A percentile compares a stretch with the other conserved stretches of the same genome.
Conservation (phyloP, 2,888 invertebrate species). For the Hemithea aestivaria region DNA sequence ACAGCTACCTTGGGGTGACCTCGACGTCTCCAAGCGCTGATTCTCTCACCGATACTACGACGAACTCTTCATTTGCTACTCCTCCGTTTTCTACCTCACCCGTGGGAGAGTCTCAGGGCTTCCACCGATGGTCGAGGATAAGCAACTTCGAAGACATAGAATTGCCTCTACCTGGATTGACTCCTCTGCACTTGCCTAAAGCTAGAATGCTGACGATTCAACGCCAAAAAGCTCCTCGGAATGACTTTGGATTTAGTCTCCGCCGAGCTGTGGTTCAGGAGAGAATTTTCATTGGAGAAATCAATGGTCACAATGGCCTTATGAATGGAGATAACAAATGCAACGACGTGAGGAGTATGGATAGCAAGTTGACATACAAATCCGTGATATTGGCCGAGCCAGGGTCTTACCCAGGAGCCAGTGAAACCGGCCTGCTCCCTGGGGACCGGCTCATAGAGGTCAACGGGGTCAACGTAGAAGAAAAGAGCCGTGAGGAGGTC, state of each 20-base stretch:
- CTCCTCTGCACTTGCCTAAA: slow-evolving; percentile 83
- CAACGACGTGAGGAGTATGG: slow-evolving; percentile 49
- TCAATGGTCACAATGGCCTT: slow-evolving; percentile 55
- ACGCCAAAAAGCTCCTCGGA: slow-evolving; percentile 89
- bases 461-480: slow-evolving; percentile 91
- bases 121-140: slow-evolving; percentile 88
- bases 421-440: slow-evolving; percentile 93
- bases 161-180: slow-evolving; percentile 84
- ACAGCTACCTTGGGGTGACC: slow-evolving; percentile 82
- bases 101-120: slow-evolving; percentile 91
- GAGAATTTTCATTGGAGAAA: slow-evolving; percentile 70
- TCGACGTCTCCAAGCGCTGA: slow-evolving; percentile 91
- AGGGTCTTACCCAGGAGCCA: slow-evolving; percentile 86
- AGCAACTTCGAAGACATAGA: slow-evolving; percentile 87
- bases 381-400: slow-evolving; percentile 95
- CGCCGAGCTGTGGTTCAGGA: slow-evolving; percentile 92
- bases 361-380: slow-evolving; percentile 77
- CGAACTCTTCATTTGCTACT: slow-evolving; percentile 92
- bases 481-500: slow-evolving; percentile 92
- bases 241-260: slow-evolving; percentile 96
- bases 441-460: slow-evolving; percentile 96
- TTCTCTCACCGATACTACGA: slow-evolving; percentile 89
- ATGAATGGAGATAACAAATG: slow-evolving; percentile 62
- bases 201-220: slow-evolving; percentile 87
- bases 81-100: slow-evolving; percentile 92